Conservation (phyloP, 2,888 invertebrate genomes). For the Molanna angustata region DNA sequence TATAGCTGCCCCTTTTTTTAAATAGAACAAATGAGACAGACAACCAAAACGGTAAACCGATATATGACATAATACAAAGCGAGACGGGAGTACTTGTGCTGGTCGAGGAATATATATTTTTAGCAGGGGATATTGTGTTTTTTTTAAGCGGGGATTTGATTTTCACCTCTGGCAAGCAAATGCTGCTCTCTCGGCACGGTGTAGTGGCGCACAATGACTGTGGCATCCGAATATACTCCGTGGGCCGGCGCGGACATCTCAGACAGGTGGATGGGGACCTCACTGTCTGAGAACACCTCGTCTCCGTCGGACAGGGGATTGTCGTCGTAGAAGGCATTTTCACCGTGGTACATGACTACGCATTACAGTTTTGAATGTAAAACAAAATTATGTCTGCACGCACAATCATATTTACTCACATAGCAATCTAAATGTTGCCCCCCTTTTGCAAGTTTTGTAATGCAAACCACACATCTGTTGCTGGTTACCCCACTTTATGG, state of each 20-base stretch:
- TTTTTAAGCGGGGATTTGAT: not conserved
- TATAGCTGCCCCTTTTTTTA: too few species aligned
- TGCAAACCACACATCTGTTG: too few species aligned
- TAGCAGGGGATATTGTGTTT: too few species aligned
- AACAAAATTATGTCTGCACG: not conserved
- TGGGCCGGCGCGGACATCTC: constrained; percentile 12
- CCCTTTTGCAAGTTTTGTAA: too few species aligned
- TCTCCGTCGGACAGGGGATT: constrained; percentile 38
- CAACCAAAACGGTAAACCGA: too few species aligned
- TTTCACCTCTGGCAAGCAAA: constrained; percentile 21
- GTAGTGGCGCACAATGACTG: constrained; percentile 27
- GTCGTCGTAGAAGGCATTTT: constrained; percentile 7
- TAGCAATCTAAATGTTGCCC: too few species aligned
- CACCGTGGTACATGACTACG: too few species aligned
- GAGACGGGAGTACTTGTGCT: too few species aligned
- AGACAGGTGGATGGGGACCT: constrained; percentile 4
- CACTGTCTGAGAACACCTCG: constrained; percentile 43
- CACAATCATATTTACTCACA: not conserved
- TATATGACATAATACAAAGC: too few species aligned
- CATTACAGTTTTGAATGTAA: not conserved
- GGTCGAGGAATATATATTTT: too few species aligned
- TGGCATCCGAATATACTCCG: constrained; percentile 17
- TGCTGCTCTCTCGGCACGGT: constrained; percentile 27
- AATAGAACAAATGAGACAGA: too few species aligned
- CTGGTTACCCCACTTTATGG: too few species aligned